Evolutionary conservation across 1,140 invertebrate species (phyloP).

Genomic region (Drosophila bipectinata): DNA sequence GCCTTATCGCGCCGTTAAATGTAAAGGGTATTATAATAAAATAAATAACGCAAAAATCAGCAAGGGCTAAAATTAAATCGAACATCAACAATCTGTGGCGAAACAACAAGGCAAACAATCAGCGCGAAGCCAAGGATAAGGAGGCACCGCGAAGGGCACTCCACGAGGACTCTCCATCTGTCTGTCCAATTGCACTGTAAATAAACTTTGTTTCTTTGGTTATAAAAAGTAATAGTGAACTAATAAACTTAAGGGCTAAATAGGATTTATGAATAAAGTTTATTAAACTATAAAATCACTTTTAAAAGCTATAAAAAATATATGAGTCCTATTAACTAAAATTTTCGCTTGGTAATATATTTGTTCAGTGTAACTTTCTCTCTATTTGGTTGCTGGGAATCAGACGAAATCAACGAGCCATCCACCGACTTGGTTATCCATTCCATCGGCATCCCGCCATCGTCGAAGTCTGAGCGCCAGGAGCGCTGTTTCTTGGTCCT

Average conservation of each 20-base stretch:
- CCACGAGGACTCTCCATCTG: constrained; percentile 6
- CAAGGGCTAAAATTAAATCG: constrained; percentile 77
- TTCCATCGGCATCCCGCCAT: constrained; percentile 38
- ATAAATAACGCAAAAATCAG: constrained; percentile 82
- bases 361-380: background rate
- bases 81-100: constrained; percentile 78
- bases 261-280: no score
- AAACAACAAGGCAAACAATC: constrained; percentile 49
- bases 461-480: constrained; percentile 31
- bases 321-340: no score
- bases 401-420: constrained; percentile 77
- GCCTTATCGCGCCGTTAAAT: constrained; percentile 79
- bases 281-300: no score
- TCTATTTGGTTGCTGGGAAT: constrained; percentile 34
- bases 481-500: constrained; percentile 41
- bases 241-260: no score
- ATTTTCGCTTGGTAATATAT: background rate
- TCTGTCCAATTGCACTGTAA: constrained; percentile 15
- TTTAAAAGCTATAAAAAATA: no score
- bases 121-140: constrained; percentile 7
- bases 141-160: constrained; percentile 15
- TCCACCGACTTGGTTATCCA: constrained; percentile 75
- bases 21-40: constrained; percentile 82
- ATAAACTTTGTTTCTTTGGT: background rate
- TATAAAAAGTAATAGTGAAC: background rate